phyloP scores from a whole-genome alignment of 2,113 vertebrate genomes.

The Myrmecophaga tridactyla region DNA sequence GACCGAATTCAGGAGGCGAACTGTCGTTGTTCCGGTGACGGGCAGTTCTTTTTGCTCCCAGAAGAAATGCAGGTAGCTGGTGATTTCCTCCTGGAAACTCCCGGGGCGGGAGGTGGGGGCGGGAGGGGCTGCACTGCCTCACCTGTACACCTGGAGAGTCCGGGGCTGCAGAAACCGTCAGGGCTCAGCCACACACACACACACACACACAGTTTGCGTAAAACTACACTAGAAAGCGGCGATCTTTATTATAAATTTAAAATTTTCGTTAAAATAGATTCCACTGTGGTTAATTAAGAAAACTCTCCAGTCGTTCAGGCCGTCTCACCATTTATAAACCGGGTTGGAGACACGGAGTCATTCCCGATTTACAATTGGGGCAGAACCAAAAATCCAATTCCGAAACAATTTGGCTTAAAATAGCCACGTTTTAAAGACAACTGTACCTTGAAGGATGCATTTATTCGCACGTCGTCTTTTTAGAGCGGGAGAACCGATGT shows the following conservation, averaged over 20 bases:
- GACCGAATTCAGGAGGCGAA: not conserved
- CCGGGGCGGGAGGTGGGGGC: rapidly evolving
- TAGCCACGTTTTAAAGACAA: not conserved
- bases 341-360: not conserved
- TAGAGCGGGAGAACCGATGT: not conserved
- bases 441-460: not conserved
- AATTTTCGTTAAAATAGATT: slow-evolving; percentile 3
- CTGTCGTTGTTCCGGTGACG: rapidly evolving
- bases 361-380: not conserved
- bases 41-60: not conserved
- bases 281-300: not conserved
- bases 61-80: not conserved
- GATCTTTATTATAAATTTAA: not conserved
- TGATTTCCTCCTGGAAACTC: not conserved
- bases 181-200: not conserved
- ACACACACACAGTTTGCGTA: not conserved
- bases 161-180: rapidly evolving
- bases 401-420: not conserved
- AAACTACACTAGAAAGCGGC: not conserved
- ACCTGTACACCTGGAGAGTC: not conserved
- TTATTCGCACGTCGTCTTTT: not conserved
- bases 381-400: not conserved
- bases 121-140: not conserved
- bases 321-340: not conserved
- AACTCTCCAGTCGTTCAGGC: not conserved